Conservation (phyloP, 1,140 invertebrate species). For the Drosophila serrata region DNA sequence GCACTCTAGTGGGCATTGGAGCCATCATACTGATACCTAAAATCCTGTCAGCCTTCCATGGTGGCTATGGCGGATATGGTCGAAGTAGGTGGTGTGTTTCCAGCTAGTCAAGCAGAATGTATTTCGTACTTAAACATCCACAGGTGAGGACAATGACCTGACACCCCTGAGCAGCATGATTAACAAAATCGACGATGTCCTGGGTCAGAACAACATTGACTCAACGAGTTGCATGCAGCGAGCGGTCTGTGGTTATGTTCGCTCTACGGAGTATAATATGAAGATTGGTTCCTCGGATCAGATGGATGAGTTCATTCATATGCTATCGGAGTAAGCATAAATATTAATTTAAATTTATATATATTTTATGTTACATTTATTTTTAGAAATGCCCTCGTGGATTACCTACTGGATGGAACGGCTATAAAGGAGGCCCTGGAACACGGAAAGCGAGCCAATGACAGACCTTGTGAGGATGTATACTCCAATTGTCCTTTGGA, state of each 20-base stretch:
- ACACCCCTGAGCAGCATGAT: conserved; percentile 88
- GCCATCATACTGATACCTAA: conserved; percentile 92
- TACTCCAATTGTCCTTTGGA: conserved; percentile 89
- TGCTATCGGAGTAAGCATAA: conserved; percentile 87
- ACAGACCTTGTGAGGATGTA: conserved; percentile 87
- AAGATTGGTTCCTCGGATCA: conserved; percentile 88
- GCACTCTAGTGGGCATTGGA: conserved; percentile 91
- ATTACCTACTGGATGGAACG: conserved; percentile 91
- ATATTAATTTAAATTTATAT: background rate
- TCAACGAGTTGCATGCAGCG: conserved; percentile 92
- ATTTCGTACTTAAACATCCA: background rate
- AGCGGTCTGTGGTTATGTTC: conserved; percentile 91
- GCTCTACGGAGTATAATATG: conserved; percentile 88
- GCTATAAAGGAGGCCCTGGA: conserved; percentile 91
- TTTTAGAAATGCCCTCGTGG: conserved; percentile 89
- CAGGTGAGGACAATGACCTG: conserved; percentile 88
- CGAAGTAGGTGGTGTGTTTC: conserved; percentile 87
- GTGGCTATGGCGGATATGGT: conserved; percentile 89
- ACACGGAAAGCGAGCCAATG: conserved; percentile 87
- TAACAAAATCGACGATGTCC: conserved; percentile 89
- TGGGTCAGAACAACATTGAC: conserved; percentile 91
- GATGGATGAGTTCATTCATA: conserved; percentile 89
- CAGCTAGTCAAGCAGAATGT: background rate
- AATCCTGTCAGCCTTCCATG: conserved; percentile 89
- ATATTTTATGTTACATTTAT: background rate